Evolutionary conservation across 2,113 vertebrate genomes (phyloP).

Genomic region (Cyanoderma ruficeps): DNA sequence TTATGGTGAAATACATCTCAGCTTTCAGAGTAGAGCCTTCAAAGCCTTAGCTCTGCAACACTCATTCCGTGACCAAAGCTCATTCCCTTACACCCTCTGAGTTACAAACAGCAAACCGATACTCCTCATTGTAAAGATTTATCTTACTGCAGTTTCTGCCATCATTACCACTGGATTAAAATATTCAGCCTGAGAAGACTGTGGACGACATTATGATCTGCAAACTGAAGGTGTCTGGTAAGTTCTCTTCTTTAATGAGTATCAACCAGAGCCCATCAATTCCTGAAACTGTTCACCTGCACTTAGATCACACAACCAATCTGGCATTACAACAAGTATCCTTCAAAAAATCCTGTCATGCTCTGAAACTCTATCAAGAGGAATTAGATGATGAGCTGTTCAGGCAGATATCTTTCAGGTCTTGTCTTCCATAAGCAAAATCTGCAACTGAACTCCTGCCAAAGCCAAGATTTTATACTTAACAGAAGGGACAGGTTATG

Average conservation of each 20-base stretch:
- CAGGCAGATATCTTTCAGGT: constrained; percentile 1
- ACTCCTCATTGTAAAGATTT: not conserved
- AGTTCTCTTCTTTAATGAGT: not conserved
- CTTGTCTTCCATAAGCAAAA: not conserved
- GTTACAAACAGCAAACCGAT: not conserved
- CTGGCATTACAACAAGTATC: not conserved
- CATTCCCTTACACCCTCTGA: not conserved
- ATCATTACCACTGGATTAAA: not conserved
- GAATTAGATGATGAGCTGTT: not conserved
- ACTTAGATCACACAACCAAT: not conserved
- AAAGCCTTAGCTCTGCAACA: not conserved
- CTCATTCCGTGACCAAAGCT: not conserved
- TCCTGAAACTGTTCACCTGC: not conserved
- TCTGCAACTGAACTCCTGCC: constrained; percentile 2
- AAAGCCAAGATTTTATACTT: constrained; percentile 9
- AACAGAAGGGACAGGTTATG: not conserved
- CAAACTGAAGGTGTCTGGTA: not conserved
- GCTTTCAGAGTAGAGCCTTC: not conserved
- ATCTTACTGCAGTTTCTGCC: not conserved
- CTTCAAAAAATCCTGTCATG: not conserved
- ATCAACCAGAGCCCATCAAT: not conserved
- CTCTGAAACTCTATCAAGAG: constrained; percentile 6
- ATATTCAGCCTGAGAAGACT: not conserved
- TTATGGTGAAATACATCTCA: not conserved
- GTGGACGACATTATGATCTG: not conserved